Evolutionary conservation across 2,888 invertebrate genomes (phyloP).

Genomic region (Ceraclea dissimilis): DNA sequence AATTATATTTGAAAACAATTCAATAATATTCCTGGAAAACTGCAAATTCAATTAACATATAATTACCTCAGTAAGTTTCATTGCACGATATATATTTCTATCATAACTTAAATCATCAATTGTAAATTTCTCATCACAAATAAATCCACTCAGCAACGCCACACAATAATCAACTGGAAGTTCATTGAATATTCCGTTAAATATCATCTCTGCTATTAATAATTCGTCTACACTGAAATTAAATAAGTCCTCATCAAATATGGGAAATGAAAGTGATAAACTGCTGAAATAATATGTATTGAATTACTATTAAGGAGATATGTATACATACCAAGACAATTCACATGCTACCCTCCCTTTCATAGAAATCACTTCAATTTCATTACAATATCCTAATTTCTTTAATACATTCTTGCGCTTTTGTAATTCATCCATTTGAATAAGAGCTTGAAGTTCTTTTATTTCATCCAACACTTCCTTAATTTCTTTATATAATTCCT

Average conservation of each 20-base stretch:
- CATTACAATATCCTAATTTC: conserved; percentile 85
- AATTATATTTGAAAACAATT: background rate
- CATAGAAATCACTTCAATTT: conserved; percentile 88
- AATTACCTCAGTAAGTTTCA: background rate
- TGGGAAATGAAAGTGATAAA: no score
- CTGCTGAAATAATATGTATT: no score
- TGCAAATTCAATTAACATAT: no score
- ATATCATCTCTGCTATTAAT: conserved; percentile 94
- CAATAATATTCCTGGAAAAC: no score
- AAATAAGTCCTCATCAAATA: background rate
- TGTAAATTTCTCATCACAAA: conserved; percentile 75
- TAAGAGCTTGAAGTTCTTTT: conserved; percentile 71
- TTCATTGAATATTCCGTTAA: conserved; percentile 91
- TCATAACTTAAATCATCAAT: background rate
- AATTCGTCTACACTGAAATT: conserved; percentile 80
- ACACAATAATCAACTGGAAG: conserved; percentile 76
- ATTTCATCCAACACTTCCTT: conserved; percentile 58
- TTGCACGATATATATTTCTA: background rate
- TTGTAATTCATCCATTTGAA: conserved; percentile 95
- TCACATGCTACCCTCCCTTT: conserved; percentile 99
- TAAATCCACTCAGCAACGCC: conserved; percentile 81
- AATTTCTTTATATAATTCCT: conserved; percentile 49
- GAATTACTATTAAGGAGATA: no score
- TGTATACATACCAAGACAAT: conserved; percentile 63
- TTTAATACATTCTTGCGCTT: conserved; percentile 89